phyloP scores from a whole-genome alignment of 2,888 invertebrate species.

The Brachyptera risi region DNA sequence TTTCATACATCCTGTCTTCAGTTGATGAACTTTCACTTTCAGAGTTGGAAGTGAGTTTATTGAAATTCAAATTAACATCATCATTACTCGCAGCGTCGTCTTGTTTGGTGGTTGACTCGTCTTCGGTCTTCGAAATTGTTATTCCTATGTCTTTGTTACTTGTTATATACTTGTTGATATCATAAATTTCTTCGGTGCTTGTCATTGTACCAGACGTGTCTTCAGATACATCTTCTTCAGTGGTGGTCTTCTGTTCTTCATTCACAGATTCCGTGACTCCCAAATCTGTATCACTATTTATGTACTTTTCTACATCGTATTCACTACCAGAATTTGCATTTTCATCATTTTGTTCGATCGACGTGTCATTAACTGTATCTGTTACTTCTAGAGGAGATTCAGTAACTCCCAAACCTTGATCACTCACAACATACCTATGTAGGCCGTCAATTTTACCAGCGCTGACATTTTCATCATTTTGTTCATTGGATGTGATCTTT shows the following conservation, averaged over 20 bases:
- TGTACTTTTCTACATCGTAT: constrained; percentile 10
- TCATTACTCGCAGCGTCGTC: background rate
- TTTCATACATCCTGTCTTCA: background rate
- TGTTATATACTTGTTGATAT: background rate
- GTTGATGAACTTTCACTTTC: background rate
- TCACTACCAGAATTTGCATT: constrained; percentile 13
- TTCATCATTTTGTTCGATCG: constrained; percentile 18
- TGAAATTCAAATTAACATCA: no score
- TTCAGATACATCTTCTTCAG: background rate
- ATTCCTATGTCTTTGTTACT: background rate
- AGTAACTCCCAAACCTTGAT: constrained; percentile 2
- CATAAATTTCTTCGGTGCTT: background rate
- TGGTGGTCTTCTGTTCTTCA: background rate
- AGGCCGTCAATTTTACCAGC: constrained; percentile 1
- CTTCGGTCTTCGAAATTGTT: background rate
- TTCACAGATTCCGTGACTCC: background rate
- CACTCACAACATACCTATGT: constrained; percentile 2
- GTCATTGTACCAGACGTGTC: no score
- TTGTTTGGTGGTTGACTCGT: constrained; percentile 3
- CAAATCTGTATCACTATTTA: constrained; percentile 4
- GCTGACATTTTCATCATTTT: constrained; percentile 19
- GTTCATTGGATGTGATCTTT: constrained; percentile 40
- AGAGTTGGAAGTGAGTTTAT: background rate
- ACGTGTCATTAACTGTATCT: background rate
- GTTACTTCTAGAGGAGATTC: background rate